phyloP scores from a whole-genome alignment of 1,140 invertebrate species.

The Lepeophtheirus salmonis region DNA sequence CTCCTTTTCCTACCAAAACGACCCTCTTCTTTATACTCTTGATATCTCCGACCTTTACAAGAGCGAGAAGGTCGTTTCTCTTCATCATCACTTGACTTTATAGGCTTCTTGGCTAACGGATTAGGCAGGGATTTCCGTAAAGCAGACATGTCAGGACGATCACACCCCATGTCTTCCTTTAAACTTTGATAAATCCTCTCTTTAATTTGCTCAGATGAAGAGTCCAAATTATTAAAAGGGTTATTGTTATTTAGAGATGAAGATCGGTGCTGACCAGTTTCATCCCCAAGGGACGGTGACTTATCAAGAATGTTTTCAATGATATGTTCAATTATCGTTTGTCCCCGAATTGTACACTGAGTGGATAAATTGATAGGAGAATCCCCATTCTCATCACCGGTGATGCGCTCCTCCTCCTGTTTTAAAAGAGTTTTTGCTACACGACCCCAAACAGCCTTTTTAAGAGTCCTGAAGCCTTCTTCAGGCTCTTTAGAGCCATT shows the following conservation, averaged over 20 bases:
- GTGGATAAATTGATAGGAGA: slow-evolving; percentile 8
- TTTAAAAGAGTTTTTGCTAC: slow-evolving; percentile 11
- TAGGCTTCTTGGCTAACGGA: neutral
- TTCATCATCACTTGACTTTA: neutral
- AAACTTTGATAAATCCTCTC: slow-evolving; percentile 9
- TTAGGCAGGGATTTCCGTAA: slow-evolving; percentile 2
- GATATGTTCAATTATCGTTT: slow-evolving; percentile 13
- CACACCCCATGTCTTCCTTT: slow-evolving; percentile 1
- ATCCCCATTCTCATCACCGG: neutral
- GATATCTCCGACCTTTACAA: slow-evolving; percentile 8
- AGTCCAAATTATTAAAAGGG: neutral
- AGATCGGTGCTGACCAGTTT: neutral
- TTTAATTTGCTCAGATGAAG: slow-evolving; percentile 8
- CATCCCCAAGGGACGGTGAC: neutral
- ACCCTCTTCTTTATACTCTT: slow-evolving; percentile 9
- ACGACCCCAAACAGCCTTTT: slow-evolving; percentile 8
- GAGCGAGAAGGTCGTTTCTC: neutral
- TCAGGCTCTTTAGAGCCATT: neutral
- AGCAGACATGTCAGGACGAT: neutral
- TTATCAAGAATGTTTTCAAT: slow-evolving; percentile 13
- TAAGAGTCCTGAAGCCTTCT: slow-evolving; percentile 1
- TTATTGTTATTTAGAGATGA: neutral
- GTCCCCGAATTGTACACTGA: slow-evolving; percentile 7
- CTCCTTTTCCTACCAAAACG: slow-evolving; percentile 1
- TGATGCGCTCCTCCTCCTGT: slow-evolving; percentile 4